Conservation (phyloP, 2,113 vertebrate species). For the Pogonocichla stellata region DNA sequence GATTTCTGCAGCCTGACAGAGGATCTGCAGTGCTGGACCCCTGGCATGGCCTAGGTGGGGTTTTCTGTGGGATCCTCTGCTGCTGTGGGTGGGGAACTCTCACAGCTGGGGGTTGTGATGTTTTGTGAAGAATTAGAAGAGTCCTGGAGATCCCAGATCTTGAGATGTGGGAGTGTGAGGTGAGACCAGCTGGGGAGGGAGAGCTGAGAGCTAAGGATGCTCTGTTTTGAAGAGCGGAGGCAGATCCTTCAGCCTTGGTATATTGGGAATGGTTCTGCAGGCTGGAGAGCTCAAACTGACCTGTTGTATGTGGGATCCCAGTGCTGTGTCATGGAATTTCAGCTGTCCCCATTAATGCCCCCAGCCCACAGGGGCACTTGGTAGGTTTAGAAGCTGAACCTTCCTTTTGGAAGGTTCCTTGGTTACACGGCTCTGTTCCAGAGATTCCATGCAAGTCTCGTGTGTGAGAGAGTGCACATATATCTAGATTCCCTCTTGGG, state of each 20-base stretch:
- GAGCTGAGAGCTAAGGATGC: background rate
- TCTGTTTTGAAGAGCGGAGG: background rate
- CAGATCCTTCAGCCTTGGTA: background rate
- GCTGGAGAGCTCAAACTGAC: background rate
- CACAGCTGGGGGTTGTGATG: background rate
- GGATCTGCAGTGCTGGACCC: background rate
- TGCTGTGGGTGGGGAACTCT: background rate
- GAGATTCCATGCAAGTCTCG: background rate
- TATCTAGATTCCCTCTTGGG: slow-evolving; percentile 27
- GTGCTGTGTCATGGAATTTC: fast-evolving
- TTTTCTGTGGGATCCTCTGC: background rate
- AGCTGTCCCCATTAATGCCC: background rate
- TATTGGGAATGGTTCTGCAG: background rate
- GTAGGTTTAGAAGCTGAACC: background rate
- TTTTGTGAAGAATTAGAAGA: background rate
- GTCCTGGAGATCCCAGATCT: background rate
- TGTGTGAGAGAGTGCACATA: background rate
- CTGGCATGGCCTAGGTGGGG: no score
- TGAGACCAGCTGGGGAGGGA: background rate
- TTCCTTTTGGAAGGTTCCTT: background rate
- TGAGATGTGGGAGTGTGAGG: background rate
- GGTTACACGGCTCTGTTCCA: background rate
- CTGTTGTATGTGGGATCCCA: background rate
- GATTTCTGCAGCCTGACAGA: background rate
- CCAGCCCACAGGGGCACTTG: background rate